These are phyloP conservation scores for Gymnarchus niloticus DNA, from an alignment of 2,113 vertebrate genomes.

Conservation along the genomic window DNA sequence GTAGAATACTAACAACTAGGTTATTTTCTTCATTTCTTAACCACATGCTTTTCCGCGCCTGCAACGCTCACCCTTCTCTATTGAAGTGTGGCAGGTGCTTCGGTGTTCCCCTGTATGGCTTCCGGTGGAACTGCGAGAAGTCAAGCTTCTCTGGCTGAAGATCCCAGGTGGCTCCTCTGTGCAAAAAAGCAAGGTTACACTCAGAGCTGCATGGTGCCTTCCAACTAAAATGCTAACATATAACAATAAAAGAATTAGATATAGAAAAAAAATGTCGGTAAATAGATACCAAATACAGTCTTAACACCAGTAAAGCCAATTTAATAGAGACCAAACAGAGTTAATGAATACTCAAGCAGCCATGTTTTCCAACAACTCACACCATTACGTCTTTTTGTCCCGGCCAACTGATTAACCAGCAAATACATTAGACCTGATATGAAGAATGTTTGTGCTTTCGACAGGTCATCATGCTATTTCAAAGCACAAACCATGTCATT, in stretches of 20 bases:
- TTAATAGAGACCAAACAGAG: neutral
- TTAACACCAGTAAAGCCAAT: neutral
- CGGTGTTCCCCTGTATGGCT: constrained; percentile 69
- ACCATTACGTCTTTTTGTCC: neutral
- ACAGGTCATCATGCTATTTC: neutral
- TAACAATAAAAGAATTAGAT: neutral
- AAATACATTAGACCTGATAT: neutral
- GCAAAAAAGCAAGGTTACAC: constrained; percentile 20
- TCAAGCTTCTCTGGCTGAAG: constrained; percentile 94
- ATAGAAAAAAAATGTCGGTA: neutral
- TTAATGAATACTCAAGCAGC: neutral
- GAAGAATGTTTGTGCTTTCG: too few relatives aligned
- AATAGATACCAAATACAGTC: neutral
- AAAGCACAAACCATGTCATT: neutral
- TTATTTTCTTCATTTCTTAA: too few relatives aligned
- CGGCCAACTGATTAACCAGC: neutral
- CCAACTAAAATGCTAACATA: neutral
- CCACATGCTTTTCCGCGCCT: too few relatives aligned
- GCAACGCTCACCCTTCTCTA: constrained; percentile 80
- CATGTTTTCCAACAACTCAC: neutral
- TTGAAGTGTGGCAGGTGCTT: constrained; percentile 89
- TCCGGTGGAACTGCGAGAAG: constrained; percentile 87
- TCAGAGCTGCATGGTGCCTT: neutral
- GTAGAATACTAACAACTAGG: too few relatives aligned
- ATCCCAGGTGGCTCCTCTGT: constrained; percentile 89